A percentile compares a stretch with the other conserved stretches of the same genome.
Evolutionary conservation across 2,113 vertebrate species (phyloP).

Genomic region (Sceloporus tristichus): DNA sequence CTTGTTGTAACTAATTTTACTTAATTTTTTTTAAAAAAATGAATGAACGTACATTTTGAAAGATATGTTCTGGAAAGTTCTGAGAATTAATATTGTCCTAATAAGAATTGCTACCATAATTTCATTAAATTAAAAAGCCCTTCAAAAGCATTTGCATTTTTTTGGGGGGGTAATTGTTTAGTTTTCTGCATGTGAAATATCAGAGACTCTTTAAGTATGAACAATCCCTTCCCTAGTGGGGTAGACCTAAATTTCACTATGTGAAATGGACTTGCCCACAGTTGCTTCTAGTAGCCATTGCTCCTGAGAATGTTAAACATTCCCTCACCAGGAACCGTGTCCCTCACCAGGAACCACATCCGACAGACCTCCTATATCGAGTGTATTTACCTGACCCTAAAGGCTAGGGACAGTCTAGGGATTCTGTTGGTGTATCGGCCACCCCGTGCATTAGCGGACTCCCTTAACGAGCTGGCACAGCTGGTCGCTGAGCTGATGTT

Average conservation of each 20-base stretch:
- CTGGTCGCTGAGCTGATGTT: too few species aligned
- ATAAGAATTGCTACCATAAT: background rate
- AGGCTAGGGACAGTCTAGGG: too few species aligned
- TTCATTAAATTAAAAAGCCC: background rate
- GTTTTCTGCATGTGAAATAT: background rate
- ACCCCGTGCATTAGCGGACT: too few species aligned
- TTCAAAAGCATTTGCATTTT: slow-evolving; percentile 28
- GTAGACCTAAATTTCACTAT: background rate
- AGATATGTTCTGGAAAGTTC: background rate
- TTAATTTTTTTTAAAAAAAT: background rate
- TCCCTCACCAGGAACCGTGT: too few species aligned
- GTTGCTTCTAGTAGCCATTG: background rate
- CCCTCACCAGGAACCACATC: too few species aligned
- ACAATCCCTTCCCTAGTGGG: background rate
- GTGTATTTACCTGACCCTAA: too few species aligned
- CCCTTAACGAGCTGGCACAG: too few species aligned
- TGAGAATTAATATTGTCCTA: background rate
- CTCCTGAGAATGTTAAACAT: background rate
- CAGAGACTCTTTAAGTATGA: background rate
- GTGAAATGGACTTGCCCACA: background rate
- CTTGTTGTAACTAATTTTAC: background rate
- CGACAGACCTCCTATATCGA: too few species aligned
- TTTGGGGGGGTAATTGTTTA: slow-evolving; percentile 8
- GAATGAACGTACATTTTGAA: background rate
- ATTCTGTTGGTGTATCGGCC: too few species aligned